Conservation (phyloP, 2,113 vertebrate species). For the Clarias magur region DNA sequence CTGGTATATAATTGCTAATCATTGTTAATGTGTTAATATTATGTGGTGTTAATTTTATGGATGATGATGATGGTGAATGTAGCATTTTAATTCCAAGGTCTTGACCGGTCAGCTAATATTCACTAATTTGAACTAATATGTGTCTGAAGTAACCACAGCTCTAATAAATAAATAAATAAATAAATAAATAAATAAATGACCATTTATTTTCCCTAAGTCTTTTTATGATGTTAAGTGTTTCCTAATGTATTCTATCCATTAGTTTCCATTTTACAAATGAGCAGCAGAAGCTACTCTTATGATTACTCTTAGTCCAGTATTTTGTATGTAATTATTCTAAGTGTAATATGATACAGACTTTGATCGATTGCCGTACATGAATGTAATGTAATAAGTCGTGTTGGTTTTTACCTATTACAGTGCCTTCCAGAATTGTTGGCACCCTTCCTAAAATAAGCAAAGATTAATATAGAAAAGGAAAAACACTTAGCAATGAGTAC, state of each 20-base stretch:
- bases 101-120: not conserved
- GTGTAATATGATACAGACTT: slow-evolving; percentile 26
- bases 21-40: too few relatives aligned
- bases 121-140: not conserved
- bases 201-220: not conserved
- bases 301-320: not conserved
- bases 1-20: too few relatives aligned
- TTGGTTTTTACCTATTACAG: not conserved
- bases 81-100: not conserved
- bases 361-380: not conserved
- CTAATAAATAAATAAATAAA: not conserved
- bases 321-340: slow-evolving; percentile 1
- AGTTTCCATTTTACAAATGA: slow-evolving; percentile 2
- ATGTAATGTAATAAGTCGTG: not conserved
- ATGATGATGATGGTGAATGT: not conserved
- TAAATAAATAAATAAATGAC: not conserved
- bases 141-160: not conserved
- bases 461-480: not conserved
- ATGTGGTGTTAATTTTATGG: too few relatives aligned
- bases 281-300: not conserved
- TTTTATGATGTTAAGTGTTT: not conserved
- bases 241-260: not conserved
- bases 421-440: not conserved
- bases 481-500: not conserved
- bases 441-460: not conserved